Conservation (phyloP, 1,140 invertebrate species). For the Spodoptera litura region DNA sequence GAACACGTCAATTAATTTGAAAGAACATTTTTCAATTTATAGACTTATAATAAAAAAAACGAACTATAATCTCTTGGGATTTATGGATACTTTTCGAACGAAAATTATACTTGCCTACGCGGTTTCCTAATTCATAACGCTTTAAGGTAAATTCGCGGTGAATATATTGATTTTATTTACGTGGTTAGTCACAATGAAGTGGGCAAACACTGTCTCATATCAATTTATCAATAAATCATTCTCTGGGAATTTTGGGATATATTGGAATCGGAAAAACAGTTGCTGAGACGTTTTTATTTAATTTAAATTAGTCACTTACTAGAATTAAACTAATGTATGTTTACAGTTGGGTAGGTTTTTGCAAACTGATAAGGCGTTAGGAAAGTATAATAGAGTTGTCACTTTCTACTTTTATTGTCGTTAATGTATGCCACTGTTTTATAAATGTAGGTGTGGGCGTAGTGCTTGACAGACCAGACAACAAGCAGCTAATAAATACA, state of each 20-base stretch:
- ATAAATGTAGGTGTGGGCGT: neutral
- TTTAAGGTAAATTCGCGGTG: no score
- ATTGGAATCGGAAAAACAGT: no score
- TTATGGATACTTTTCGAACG: neutral
- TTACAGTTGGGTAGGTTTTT: neutral
- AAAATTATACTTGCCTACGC: no score
- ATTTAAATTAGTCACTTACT: no score
- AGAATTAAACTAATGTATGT: neutral
- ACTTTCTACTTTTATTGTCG: constrained; percentile 34
- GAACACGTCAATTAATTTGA: constrained; percentile 32
- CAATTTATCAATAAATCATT: no score
- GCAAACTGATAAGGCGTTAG: constrained; percentile 12
- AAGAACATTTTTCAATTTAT: constrained; percentile 17
- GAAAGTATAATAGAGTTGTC: neutral
- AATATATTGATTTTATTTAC: no score
- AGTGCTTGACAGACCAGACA: neutral
- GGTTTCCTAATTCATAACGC: no score
- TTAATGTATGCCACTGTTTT: constrained; percentile 36
- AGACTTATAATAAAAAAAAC: neutral
- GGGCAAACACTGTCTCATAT: no score
- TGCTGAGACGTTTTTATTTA: no score
- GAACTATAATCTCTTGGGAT: neutral
- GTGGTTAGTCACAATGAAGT: no score
- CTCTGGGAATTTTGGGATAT: no score
- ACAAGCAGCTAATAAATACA: neutral